A percentile compares a stretch with the other conserved stretches of the same genome.
phyloP scores from a whole-genome alignment of 1,140 invertebrate species.

The Holotrichia oblita region DNA sequence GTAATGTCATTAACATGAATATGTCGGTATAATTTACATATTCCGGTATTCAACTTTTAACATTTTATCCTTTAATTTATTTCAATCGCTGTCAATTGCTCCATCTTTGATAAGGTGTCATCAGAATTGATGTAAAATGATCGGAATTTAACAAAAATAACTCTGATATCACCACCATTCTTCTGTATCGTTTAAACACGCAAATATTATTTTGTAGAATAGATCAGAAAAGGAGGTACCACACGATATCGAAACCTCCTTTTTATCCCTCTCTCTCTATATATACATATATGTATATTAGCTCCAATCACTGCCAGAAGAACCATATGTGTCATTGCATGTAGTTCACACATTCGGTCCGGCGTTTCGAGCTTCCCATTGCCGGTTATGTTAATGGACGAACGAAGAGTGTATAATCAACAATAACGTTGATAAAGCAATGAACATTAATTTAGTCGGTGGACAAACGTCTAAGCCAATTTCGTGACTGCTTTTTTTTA shows the following conservation, averaged over 20 bases:
- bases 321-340: constrained; percentile 23
- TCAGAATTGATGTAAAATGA: not conserved
- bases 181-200: not conserved
- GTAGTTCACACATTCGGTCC: constrained; percentile 9
- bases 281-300: too few relatives aligned
- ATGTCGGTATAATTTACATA: too few relatives aligned
- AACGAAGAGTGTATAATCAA: constrained; percentile 3
- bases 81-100: too few relatives aligned
- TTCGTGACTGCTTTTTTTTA: constrained; percentile 26
- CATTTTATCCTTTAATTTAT: too few relatives aligned
- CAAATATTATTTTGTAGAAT: not conserved
- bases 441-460: constrained; percentile 22
- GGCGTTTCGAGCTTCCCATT: not conserved
- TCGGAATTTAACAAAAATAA: not conserved
- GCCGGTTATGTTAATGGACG: constrained; percentile 5
- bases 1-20: too few relatives aligned
- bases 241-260: not conserved
- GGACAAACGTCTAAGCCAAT: constrained; percentile 26
- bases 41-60: too few relatives aligned
- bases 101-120: too few relatives aligned
- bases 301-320: not conserved
- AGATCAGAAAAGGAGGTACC: not conserved
- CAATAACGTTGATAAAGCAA: constrained; percentile 29
- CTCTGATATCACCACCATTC: not conserved
- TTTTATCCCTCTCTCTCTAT: not conserved